Evolutionary conservation across 2,113 vertebrate species (phyloP).

Genomic region (human (Homo sapiens)): DNA sequence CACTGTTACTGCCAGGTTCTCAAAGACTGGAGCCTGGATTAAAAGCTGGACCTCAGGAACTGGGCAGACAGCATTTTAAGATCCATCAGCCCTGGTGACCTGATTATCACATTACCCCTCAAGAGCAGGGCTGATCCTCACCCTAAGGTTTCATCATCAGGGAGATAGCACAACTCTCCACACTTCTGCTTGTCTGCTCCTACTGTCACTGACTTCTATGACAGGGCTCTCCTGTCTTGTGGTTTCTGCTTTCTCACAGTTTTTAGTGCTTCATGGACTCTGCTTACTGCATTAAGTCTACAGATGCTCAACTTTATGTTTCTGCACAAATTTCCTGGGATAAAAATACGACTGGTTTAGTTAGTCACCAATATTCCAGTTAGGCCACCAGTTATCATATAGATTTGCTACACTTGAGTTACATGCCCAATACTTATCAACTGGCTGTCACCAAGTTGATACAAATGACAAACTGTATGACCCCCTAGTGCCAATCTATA

Average conservation of each 20-base stretch:
- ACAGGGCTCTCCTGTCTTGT: neutral
- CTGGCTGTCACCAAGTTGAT: neutral
- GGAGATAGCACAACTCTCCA: neutral
- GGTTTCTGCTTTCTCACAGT: neutral
- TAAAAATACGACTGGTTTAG: neutral
- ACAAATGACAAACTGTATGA: neutral
- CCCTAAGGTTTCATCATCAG: accelerated
- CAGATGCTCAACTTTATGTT: neutral
- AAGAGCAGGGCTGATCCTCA: too few species aligned
- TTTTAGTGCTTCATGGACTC: neutral
- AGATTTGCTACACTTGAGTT: neutral
- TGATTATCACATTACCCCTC: neutral
- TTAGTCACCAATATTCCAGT: neutral
- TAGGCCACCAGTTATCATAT: neutral
- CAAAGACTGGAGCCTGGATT: neutral
- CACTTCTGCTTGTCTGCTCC: neutral
- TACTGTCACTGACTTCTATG: neutral
- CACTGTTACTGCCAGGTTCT: neutral
- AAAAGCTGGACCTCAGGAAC: neutral
- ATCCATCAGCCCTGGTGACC: neutral
- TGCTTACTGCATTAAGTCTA: neutral
- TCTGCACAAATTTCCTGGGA: neutral
- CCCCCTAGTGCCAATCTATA: neutral
- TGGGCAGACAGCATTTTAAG: neutral
- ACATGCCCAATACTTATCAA: neutral